Evolutionary conservation across 2,113 vertebrate species (phyloP).

Genomic region (Plecotus auritus): DNA sequence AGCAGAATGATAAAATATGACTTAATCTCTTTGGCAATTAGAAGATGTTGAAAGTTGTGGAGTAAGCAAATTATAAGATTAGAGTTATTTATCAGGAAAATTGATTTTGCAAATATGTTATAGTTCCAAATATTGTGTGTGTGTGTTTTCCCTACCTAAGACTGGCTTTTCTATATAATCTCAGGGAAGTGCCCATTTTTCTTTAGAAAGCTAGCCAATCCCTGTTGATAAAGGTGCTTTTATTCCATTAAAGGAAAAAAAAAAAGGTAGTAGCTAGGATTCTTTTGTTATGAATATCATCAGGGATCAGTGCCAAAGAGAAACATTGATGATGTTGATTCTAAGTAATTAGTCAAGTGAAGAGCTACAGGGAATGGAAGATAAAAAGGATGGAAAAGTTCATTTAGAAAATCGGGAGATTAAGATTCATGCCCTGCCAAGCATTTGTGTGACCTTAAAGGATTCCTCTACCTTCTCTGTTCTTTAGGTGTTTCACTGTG

Average conservation of each 20-base stretch:
- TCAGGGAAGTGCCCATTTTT: constrained; percentile 26
- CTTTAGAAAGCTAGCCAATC: background rate
- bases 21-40: constrained; percentile 53
- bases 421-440: background rate
- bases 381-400: background rate
- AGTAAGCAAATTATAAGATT: constrained; percentile 49
- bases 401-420: background rate
- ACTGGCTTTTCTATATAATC: constrained; percentile 56
- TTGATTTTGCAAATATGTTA: constrained; percentile 44
- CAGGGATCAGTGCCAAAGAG: background rate
- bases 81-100: constrained; percentile 29
- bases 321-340: background rate
- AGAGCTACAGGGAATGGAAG: background rate
- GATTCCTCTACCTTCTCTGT: background rate
- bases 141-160: background rate
- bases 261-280: background rate
- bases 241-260: background rate
- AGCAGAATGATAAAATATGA: constrained; percentile 30
- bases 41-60: constrained; percentile 16
- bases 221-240: constrained; percentile 14
- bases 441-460: background rate
- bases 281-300: constrained; percentile 11
- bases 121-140: constrained; percentile 17
- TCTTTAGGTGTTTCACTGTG: background rate
- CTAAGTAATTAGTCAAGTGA: background rate